These are phyloP conservation scores for Tetragnatha versicolor DNA, from an alignment of 1,140 invertebrate species.

Conservation along the genomic window DNA sequence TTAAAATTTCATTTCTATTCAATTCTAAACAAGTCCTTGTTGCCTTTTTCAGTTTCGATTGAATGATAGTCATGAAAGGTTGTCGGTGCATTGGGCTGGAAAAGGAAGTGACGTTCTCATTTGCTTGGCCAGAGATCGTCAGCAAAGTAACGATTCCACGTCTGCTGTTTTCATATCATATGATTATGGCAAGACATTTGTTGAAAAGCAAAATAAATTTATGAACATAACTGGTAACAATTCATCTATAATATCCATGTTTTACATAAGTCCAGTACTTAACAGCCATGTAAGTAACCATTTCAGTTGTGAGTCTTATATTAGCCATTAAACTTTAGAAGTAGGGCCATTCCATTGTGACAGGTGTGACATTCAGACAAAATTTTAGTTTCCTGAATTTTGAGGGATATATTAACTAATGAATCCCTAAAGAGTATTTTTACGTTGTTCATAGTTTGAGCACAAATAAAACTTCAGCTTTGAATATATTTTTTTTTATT, in stretches of 20 bases:
- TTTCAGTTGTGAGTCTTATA: too few species aligned
- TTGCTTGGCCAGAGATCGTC: constrained; percentile 76
- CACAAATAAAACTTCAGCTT: too few species aligned
- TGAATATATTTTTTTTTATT: too few species aligned
- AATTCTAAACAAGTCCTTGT: neutral
- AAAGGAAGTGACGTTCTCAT: constrained; percentile 84
- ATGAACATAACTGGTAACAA: constrained; percentile 66
- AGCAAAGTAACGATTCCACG: constrained; percentile 65
- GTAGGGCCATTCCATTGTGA: too few species aligned
- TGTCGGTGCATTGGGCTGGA: constrained; percentile 90
- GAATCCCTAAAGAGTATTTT: too few species aligned
- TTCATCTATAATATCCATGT: constrained; percentile 76
- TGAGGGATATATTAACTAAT: too few species aligned
- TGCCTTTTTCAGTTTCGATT: constrained; percentile 66
- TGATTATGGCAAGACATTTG: constrained; percentile 82
- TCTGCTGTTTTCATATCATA: constrained; percentile 84
- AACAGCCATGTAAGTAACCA: constrained; percentile 74
- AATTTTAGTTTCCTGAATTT: too few species aligned
- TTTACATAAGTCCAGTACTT: constrained; percentile 81
- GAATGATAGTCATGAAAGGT: constrained; percentile 84
- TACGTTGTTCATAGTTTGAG: too few species aligned
- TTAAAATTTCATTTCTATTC: too few species aligned
- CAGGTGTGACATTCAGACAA: too few species aligned
- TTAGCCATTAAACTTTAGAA: too few species aligned
- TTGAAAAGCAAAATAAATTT: constrained; percentile 69